Percentiles rank a stretch among this genome's conserved stretches.
Conservation (phyloP, 2,113 vertebrate genomes). For the Prolemur simus region DNA sequence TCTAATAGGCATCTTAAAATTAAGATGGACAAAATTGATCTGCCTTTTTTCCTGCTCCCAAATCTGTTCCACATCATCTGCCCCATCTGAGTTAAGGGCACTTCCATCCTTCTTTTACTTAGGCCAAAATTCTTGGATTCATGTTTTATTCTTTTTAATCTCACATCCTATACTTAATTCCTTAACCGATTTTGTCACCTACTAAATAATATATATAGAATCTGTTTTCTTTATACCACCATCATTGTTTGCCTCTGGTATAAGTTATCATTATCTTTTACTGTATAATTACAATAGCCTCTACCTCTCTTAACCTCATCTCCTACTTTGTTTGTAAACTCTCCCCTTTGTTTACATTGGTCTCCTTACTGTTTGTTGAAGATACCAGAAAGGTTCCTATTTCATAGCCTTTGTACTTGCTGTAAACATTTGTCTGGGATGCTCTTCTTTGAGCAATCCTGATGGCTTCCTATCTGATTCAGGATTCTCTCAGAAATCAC, state of each 20-base stretch:
- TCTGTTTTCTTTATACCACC: background rate
- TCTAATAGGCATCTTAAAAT: background rate
- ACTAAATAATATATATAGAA: background rate
- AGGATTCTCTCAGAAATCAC: background rate
- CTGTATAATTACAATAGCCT: background rate
- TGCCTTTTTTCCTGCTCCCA: background rate
- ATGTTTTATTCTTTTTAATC: background rate
- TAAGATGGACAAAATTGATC: background rate
- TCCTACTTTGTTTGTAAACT: background rate
- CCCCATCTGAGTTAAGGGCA: background rate
- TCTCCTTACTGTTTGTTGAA: background rate
- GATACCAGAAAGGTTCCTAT: background rate
- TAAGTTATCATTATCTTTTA: background rate
- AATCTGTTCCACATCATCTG: background rate
- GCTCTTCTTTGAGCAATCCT: background rate
- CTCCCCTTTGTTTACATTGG: background rate
- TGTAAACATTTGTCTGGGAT: background rate
- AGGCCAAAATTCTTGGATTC: background rate
- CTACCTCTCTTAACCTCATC: background rate
- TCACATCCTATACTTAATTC: background rate
- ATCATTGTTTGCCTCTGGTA: background rate
- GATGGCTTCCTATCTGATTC: background rate
- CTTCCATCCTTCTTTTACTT: background rate
- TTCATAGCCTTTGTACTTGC: background rate
- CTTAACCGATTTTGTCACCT: background rate